Percentiles rank a stretch among this genome's conserved stretches.
Evolutionary conservation across 2,888 invertebrate genomes (phyloP).

Genomic region (Terebella lapidaria): DNA sequence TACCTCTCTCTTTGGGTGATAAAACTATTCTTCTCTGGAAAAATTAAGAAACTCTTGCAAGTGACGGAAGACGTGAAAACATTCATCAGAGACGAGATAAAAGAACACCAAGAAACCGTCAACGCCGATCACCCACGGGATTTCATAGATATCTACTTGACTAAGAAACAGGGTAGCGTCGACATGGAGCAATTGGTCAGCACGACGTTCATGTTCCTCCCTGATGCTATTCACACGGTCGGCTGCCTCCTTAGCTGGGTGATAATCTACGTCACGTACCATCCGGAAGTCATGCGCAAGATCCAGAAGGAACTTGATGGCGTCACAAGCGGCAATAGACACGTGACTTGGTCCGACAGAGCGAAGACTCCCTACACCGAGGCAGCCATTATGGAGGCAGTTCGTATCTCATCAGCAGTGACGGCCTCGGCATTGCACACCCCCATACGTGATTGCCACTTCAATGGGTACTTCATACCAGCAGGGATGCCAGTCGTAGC

Average conservation of each 20-base stretch:
- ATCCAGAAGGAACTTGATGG: slow-evolving; percentile 18
- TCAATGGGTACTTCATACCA: slow-evolving; percentile 22
- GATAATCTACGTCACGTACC: slow-evolving; percentile 22
- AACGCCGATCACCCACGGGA: slow-evolving; percentile 23
- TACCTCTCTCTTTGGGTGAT: too few relatives aligned
- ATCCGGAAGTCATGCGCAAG: slow-evolving; percentile 21
- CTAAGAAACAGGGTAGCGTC: slow-evolving; percentile 11
- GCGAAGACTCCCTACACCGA: slow-evolving; percentile 21
- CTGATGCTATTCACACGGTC: slow-evolving; percentile 27
- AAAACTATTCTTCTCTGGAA: too few relatives aligned
- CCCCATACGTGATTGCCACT: slow-evolving; percentile 14
- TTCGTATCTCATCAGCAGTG: too few relatives aligned
- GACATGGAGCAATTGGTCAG: too few relatives aligned
- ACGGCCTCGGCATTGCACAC: too few relatives aligned
- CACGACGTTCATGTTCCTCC: too few relatives aligned
- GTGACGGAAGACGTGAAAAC: too few relatives aligned
- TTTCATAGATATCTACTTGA: slow-evolving; percentile 26
- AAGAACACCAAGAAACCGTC: slow-evolving; percentile 9
- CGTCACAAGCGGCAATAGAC: slow-evolving; percentile 17
- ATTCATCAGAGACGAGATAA: too few relatives aligned
- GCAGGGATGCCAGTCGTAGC: slow-evolving; percentile 24
- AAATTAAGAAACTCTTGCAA: too few relatives aligned
- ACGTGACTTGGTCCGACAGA: slow-evolving; percentile 20
- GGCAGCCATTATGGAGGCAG: slow-evolving; percentile 25
- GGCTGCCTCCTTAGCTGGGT: slow-evolving; percentile 24